These are phyloP conservation scores for Ascaphus truei DNA, from an alignment of 2,113 vertebrate genomes.

Conservation along the genomic window DNA sequence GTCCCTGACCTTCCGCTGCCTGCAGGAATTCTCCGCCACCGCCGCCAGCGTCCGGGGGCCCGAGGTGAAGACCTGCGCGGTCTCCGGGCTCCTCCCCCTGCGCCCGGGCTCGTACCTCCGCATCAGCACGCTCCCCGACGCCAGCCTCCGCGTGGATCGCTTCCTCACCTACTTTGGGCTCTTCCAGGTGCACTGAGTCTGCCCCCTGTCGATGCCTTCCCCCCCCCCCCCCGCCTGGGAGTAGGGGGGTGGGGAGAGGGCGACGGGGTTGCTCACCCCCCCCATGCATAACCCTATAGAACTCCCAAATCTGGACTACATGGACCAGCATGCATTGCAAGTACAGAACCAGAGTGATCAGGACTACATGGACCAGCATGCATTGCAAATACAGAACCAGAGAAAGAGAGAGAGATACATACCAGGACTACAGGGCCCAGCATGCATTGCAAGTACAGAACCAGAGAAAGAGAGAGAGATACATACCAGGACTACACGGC, in stretches of 20 bases:
- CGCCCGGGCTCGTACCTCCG: slow-evolving; percentile 67
- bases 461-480: too few relatives aligned
- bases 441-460: too few relatives aligned
- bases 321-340: too few relatives aligned
- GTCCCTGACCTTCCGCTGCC: slow-evolving; percentile 68
- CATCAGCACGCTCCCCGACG: slow-evolving; percentile 68
- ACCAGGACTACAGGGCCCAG: too few relatives aligned
- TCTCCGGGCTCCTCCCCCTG: slow-evolving; percentile 76
- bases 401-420: too few relatives aligned
- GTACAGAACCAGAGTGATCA: too few relatives aligned
- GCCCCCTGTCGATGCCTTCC: background rate
- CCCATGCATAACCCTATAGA: background rate
- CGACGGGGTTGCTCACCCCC: background rate
- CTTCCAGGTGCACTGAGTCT: slow-evolving; percentile 79
- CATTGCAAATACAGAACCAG: too few relatives aligned
- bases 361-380: too few relatives aligned
- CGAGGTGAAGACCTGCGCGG: slow-evolving; percentile 80
- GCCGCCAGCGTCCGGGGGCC: slow-evolving; percentile 63
- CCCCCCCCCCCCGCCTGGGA: background rate
- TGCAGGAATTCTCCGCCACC: slow-evolving; percentile 82
- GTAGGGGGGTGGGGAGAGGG: background rate
- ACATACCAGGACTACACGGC: too few relatives aligned
- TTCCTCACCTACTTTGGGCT: slow-evolving; percentile 84
- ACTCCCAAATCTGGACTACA: background rate
- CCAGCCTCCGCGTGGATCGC: slow-evolving; percentile 68